Evolutionary conservation across 2,797 vertebrate genomes (phyloP), one percentile per base, ranked within the genome.

Genomic region (Premnoplex brunnescens): DNA sequence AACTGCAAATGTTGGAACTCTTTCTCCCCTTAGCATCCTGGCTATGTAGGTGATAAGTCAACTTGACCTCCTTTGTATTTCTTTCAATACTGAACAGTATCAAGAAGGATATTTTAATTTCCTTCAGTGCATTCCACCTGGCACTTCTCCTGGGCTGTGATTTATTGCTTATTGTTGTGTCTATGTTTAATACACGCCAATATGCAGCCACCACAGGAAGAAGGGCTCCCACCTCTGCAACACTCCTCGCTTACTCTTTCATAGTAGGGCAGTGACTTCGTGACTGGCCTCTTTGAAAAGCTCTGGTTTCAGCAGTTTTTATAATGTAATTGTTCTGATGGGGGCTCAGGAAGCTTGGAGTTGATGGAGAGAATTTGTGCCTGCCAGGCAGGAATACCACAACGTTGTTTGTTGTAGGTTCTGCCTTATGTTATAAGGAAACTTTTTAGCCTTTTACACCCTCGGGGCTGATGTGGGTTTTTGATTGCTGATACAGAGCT

Each of bases 141-240:
- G 91, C 93, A 93, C 86, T 94, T 96, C 89, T 95, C 94, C 82
- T 95, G 92, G 84, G 41, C 85, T 85, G 81, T 97, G 97, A 96
- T 97, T 97, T 97, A 96, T 97, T 94, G 95, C 91, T 96, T 96
- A 75, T 94, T 97, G 93, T 93, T 93, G 83, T 93, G 91, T 78
- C 85, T 95, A 7, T 95, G 67, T 95, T 96, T 97, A 96, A 95
- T 94, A 95, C 63, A 88, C 56, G 72, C 92, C 73, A 41, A 88
- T 96, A 95, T 67, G 80, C 76, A 93, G 92, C 59, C 90, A 87
- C 81, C 94, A 69, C 24, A 27, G 67, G 87, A 96, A 77, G 81
- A 89, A 94, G 85, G 30, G 55, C 88, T 92, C 60, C 79, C 12
- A 3, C 58, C 69, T 52, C 39, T 59, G 64, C 55, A 55, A 51